Conservation (phyloP, 2,888 invertebrate genomes). For the Andrena bicolor region DNA sequence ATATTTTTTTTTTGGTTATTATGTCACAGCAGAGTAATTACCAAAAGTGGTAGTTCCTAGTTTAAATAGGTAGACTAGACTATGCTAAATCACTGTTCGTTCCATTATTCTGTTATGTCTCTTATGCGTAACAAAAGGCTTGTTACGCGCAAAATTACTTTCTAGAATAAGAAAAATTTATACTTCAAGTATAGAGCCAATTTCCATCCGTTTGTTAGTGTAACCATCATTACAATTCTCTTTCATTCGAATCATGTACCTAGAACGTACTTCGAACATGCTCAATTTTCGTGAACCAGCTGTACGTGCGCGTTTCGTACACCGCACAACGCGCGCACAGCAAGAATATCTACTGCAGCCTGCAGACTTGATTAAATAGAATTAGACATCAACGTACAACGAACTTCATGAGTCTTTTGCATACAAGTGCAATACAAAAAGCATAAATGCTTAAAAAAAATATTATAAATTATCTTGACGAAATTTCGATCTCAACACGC, state of each 20-base stretch:
- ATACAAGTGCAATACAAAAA: conserved; percentile 28
- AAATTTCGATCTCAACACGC: conserved; percentile 39
- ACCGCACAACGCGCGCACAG: conserved; percentile 1
- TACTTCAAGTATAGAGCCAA: conserved; percentile 13
- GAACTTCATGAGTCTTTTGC: conserved; percentile 22
- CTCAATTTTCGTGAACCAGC: not conserved
- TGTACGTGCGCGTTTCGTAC: conserved; percentile 13
- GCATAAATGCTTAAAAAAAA: conserved; percentile 55
- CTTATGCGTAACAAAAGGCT: conserved; percentile 42
- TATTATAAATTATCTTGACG: conserved; percentile 17
- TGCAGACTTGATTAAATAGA: conserved; percentile 9
- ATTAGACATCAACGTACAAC: conserved; percentile 11
- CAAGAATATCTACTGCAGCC: conserved; percentile 14
- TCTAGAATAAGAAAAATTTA: conserved; percentile 36
- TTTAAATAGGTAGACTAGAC: conserved; percentile 75
- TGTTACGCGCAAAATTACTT: conserved; percentile 40
- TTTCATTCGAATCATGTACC: not conserved
- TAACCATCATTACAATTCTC: conserved; percentile 18
- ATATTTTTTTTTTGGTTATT: conserved; percentile 70
- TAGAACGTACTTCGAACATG: conserved; percentile 8
- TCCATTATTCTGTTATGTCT: conserved; percentile 47
- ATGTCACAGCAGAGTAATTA: conserved; percentile 74
- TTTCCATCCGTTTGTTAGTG: conserved; percentile 32
- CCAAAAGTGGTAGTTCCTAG: conserved; percentile 70
- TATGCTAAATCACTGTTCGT: conserved; percentile 76